Evolutionary conservation across 2,113 vertebrate species (phyloP), one percentile per base, ranked within the genome.

Genomic region (Hippoglossus stenolepis): DNA sequence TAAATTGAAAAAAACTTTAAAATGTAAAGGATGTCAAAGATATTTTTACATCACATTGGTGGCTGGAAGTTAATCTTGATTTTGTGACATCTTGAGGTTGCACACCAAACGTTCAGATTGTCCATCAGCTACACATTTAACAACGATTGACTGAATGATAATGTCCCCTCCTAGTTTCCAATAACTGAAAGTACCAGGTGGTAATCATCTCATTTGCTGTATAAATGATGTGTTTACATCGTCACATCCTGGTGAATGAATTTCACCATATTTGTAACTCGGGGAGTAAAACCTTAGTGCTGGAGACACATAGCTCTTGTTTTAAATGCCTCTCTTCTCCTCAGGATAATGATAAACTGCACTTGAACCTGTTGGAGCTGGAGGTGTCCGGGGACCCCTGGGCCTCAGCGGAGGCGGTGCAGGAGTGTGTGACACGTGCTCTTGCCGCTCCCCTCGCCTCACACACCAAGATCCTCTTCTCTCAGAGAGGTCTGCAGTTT

Each of bases 341-440:
- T 15, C 79, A 96, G 96, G 92, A 95, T 49, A 96, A 96, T 23
- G 89, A 94, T 26, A 95, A 95, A 28, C 92, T 97, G 15, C 93
- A 96, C 62, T 58, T 95, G 83, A 96, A 95, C 79, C 91, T 96
- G 45, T 77, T 97, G 87, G 96, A 97, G 83, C 89, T 96, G 86
- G 96, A 96, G 83, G 91, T 94, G 8, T 93, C 94, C 0, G 91
- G 86, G 0, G 95, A 96, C 11, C 82, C 92, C 49, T 85, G 90
- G 3, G 86, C 90, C 6, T 95, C 93, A 2, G 93, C 89, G 1
- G 90, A 91, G n/a, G 93, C 92, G 1, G 94, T 95, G 78, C 92
- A 96, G 89, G 87, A 93, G 62, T 96, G 96, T 67, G 94, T 96
- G 64, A 94, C 93, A 14, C 90, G 93, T 23, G 96, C 95, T 0